These are phyloP conservation scores for Leptopilina myrica DNA, from an alignment of 2,888 invertebrate genomes.

Conservation along the genomic window DNA sequence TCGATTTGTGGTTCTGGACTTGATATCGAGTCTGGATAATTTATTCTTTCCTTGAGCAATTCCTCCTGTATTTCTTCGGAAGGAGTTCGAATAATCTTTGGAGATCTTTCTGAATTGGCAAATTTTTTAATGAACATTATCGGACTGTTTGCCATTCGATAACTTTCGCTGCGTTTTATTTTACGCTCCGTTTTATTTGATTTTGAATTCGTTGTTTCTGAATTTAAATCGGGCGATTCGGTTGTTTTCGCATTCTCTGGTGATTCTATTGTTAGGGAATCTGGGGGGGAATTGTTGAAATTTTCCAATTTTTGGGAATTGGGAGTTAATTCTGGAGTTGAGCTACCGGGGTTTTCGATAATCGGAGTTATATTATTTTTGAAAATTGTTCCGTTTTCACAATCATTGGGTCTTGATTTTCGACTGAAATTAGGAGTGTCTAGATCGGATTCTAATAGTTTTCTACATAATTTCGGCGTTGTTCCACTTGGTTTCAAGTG, in stretches of 20 bases:
- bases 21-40: conserved; percentile 83
- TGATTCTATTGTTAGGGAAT: not conserved
- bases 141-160: conserved; percentile 88
- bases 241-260: not conserved
- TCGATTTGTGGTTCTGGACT: conserved; percentile 69
- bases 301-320: not conserved
- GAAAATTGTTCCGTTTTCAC: conserved; percentile 27
- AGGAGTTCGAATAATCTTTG: conserved; percentile 71
- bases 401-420: conserved; percentile 47
- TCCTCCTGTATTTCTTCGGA: conserved; percentile 74
- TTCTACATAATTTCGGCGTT: conserved; percentile 70
- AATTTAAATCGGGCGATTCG: not conserved
- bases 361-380: conserved; percentile 1
- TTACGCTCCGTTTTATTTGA: conserved; percentile 70
- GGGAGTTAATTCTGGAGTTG: not conserved
- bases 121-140: conserved; percentile 81
- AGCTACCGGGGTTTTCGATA: not conserved
- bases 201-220: conserved; percentile 8
- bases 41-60: conserved; percentile 83
- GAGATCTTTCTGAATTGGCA: conserved; percentile 61
- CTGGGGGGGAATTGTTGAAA: not conserved
- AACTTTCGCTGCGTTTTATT: conserved; percentile 90
- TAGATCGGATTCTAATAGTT: conserved; percentile 67
- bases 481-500: conserved; percentile 63
- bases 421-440: conserved; percentile 62